phyloP scores from a whole-genome alignment of 1,140 invertebrate genomes.

The Drosophila quadrilineata region DNA sequence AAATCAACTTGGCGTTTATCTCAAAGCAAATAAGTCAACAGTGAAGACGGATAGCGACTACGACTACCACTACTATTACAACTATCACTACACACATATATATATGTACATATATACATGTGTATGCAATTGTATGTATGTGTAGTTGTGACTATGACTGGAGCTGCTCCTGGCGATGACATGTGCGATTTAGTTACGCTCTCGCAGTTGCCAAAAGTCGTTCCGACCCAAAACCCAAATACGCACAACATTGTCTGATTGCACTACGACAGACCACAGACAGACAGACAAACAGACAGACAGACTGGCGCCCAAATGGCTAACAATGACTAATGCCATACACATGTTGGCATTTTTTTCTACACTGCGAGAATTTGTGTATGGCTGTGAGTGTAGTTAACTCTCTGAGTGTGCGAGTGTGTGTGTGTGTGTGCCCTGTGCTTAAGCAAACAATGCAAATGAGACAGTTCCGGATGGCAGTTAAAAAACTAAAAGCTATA shows the following conservation, averaged over 20 bases:
- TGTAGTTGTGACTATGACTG: not conserved
- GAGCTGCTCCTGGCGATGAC: constrained; percentile 44
- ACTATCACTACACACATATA: too few relatives aligned
- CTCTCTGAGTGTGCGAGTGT: too few relatives aligned
- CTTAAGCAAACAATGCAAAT: constrained; percentile 15
- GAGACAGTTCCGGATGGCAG: not conserved
- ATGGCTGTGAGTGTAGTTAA: too few relatives aligned
- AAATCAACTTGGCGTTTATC: constrained; percentile 79
- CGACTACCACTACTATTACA: too few relatives aligned
- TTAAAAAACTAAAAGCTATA: not conserved
- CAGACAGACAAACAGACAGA: too few relatives aligned
- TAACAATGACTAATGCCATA: constrained; percentile 39
- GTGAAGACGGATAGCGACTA: constrained; percentile 74
- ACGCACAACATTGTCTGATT: not conserved
- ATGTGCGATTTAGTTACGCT: constrained; percentile 73
- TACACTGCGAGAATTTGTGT: too few relatives aligned
- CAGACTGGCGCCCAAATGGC: constrained; percentile 31
- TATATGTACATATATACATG: too few relatives aligned
- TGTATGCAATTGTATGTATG: too few relatives aligned
- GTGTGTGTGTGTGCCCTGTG: too few relatives aligned
- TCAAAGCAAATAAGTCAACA: constrained; percentile 79
- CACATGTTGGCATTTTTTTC: too few relatives aligned
- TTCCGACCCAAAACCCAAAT: not conserved
- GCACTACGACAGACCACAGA: too few relatives aligned
- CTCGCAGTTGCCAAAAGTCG: constrained; percentile 36